These are phyloP conservation scores for Brachionichthys hirsutus DNA, from an alignment of 2,113 vertebrate genomes.

Conservation along the genomic window DNA sequence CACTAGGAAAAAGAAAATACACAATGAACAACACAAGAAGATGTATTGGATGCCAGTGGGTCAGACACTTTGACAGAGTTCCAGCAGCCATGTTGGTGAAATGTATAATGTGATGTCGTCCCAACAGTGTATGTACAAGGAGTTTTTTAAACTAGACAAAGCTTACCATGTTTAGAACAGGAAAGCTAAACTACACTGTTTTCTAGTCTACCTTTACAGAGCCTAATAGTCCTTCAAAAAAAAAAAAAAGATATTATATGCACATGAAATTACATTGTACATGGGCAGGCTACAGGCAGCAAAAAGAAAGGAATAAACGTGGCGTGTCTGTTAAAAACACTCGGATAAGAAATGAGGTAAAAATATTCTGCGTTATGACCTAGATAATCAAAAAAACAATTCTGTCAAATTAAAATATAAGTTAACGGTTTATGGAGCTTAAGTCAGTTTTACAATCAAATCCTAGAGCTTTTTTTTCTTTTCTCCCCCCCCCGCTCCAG, in stretches of 20 bases:
- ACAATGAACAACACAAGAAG: conserved; percentile 58
- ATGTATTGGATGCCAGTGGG: conserved; percentile 77
- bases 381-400: conserved; percentile 27
- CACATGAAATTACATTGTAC: conserved; percentile 70
- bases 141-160: conserved; percentile 30
- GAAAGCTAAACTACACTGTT: conserved; percentile 50
- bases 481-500: conserved; percentile 1
- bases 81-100: conserved; percentile 77
- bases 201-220: conserved; percentile 56
- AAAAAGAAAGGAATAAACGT: conserved; percentile 53
- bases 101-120: conserved; percentile 40
- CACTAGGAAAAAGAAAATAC: conserved; percentile 59
- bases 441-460: conserved; percentile 39
- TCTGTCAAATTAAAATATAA: conserved; percentile 43
- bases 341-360: conserved; percentile 65
- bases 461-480: conserved; percentile 14
- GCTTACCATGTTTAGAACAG: conserved; percentile 44
- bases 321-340: conserved; percentile 32
- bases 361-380: conserved; percentile 50
- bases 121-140: conserved; percentile 54
- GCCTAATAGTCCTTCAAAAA: conserved; percentile 74
- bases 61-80: conserved; percentile 65
- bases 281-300: conserved; percentile 35
- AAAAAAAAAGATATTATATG: conserved; percentile 75
- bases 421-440: conserved; percentile 25